These are phyloP conservation scores for Ips typographus DNA, from an alignment of 1,140 invertebrate genomes.

Conservation along the genomic window DNA sequence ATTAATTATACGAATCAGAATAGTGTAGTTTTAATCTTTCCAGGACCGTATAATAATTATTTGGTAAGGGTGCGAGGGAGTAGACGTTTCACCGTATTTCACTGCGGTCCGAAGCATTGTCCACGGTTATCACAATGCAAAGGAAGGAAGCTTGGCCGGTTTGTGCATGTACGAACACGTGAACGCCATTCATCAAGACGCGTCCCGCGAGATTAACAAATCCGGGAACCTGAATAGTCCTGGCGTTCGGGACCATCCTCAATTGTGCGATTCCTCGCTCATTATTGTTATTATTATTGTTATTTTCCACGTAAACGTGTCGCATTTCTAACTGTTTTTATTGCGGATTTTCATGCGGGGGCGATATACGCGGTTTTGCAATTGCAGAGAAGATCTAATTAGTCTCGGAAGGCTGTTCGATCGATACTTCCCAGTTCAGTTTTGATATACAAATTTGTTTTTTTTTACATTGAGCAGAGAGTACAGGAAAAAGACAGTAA, in stretches of 20 bases:
- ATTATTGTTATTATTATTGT: too few relatives aligned
- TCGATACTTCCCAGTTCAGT: too few relatives aligned
- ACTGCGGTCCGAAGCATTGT: neutral
- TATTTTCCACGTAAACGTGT: neutral
- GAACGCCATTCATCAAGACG: constrained; percentile 1
- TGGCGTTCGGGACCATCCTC: neutral
- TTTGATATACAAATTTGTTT: too few relatives aligned
- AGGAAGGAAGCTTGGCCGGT: neutral
- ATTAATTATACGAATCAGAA: too few relatives aligned
- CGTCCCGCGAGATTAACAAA: neutral
- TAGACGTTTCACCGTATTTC: neutral
- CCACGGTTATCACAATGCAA: neutral
- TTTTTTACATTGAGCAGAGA: too few relatives aligned
- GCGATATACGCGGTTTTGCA: neutral
- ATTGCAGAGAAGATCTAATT: neutral
- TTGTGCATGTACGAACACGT: neutral
- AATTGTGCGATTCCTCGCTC: neutral
- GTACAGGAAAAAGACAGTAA: too few relatives aligned
- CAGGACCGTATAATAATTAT: too few relatives aligned
- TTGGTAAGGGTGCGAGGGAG: too few relatives aligned
- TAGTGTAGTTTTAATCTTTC: too few relatives aligned
- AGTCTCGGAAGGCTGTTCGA: too few relatives aligned
- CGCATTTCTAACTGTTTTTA: neutral
- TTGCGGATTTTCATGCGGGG: neutral
- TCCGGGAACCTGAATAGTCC: neutral